phyloP scores from a whole-genome alignment of 2,113 vertebrate species.

The Mugil cephalus region DNA sequence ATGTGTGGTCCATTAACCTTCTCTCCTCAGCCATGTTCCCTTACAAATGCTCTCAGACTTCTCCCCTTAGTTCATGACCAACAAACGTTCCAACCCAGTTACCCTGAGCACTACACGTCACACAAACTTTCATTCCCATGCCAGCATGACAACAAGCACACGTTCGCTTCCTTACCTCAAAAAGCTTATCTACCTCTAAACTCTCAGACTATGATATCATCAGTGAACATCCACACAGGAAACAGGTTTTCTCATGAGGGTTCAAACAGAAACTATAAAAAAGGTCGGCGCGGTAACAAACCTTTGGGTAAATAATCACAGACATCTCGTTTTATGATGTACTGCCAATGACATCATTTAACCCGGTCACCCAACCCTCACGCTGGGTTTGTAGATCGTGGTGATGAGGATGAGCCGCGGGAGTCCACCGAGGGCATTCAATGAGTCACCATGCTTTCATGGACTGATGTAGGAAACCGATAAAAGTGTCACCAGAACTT shows the following conservation, averaged over 20 bases:
- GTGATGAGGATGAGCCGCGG: conserved; percentile 51
- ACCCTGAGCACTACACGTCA: conserved; percentile 9
- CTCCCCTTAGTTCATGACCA: background rate
- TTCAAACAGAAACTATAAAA: conserved; percentile 42
- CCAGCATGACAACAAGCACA: conserved; percentile 20
- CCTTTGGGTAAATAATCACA: conserved; percentile 49
- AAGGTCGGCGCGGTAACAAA: conserved; percentile 34
- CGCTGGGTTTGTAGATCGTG: conserved; percentile 28
- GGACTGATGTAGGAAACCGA: conserved; percentile 32
- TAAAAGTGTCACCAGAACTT: conserved; percentile 23
- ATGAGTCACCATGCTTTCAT: conserved; percentile 53
- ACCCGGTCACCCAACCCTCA: conserved; percentile 47
- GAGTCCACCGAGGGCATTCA: conserved; percentile 16
- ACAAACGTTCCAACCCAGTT: conserved; percentile 5
- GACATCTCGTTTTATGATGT: conserved; percentile 25
- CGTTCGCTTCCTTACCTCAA: conserved; percentile 1
- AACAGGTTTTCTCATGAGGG: conserved; percentile 8
- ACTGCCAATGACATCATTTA: conserved; percentile 53
- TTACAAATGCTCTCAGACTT: conserved; percentile 6
- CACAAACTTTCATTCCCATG: conserved; percentile 13
- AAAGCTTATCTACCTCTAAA: conserved; percentile 21
- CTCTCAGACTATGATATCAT: conserved; percentile 59
- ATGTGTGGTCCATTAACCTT: conserved; percentile 53
- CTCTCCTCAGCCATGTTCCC: conserved; percentile 8
- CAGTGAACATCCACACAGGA: conserved; percentile 2